These are phyloP conservation scores for Coenobita brevimanus DNA, from an alignment of 1,140 invertebrate species.

Conservation along the genomic window DNA sequence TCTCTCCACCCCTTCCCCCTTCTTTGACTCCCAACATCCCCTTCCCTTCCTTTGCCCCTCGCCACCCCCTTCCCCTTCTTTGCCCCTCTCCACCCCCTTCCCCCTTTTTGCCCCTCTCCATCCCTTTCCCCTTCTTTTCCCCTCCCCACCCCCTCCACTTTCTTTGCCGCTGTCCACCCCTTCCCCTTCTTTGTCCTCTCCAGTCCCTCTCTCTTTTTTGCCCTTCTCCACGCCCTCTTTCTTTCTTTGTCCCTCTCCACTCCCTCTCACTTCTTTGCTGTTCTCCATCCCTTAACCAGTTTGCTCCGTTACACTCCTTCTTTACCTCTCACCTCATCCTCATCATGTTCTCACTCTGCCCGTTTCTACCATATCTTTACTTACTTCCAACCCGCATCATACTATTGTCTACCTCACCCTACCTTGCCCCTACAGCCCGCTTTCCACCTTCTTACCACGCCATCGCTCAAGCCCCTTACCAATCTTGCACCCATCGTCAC, in stretches of 20 bases:
- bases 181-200: neutral
- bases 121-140: neutral
- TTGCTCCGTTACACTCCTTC: neutral
- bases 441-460: too few relatives aligned
- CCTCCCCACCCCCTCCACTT: neutral
- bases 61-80: neutral
- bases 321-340: too few relatives aligned
- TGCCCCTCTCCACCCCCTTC: neutral
- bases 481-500: too few relatives aligned
- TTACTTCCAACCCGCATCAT: too few relatives aligned
- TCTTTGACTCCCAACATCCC: too few relatives aligned
- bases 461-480: too few relatives aligned
- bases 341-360: too few relatives aligned
- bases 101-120: neutral
- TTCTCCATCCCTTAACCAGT: neutral
- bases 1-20: slow-evolving; percentile 13
- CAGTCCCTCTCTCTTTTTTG: neutral
- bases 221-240: neutral
- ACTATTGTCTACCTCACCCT: too few relatives aligned
- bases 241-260: neutral
- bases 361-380: too few relatives aligned
- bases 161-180: neutral
- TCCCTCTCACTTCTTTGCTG: neutral
- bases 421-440: too few relatives aligned
- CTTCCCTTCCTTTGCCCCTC: neutral